Evolutionary conservation across 2,797 vertebrate genomes (phyloP).

Genomic region (Alauda arvensis): DNA sequence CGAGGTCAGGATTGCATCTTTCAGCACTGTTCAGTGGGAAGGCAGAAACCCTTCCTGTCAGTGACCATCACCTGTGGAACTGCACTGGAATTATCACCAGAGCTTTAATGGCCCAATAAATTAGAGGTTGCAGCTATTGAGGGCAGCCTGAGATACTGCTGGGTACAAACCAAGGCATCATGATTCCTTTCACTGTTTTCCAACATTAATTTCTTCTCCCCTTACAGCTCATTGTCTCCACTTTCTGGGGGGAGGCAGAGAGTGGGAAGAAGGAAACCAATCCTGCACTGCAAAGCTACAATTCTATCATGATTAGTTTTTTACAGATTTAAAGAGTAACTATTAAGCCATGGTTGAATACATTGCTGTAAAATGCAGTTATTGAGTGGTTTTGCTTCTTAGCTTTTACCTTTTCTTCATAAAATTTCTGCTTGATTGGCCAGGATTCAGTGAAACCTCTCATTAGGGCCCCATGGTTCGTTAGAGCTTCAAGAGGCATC

Average conservation of each 20-base stretch:
- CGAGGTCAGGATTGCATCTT: not conserved
- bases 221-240: not conserved
- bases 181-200: not conserved
- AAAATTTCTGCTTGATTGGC: conserved; percentile 60
- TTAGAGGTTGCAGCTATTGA: not conserved
- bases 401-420: conserved; percentile 56
- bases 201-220: not conserved
- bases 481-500: conserved; percentile 71
- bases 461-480: conserved; percentile 70
- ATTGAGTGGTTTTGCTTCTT: conserved; percentile 38
- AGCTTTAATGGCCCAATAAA: not conserved
- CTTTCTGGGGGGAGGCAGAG: not conserved
- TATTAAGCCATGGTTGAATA: not conserved
- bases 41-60: not conserved
- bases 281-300: not conserved
- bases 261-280: not conserved
- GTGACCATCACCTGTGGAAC: not conserved
- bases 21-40: not conserved
- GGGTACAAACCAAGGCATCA: not conserved
- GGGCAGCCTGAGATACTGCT: not conserved
- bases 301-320: not conserved
- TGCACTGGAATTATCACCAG: not conserved
- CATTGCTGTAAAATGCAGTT: conserved; percentile 30
- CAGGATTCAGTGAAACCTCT: conserved; percentile 67
- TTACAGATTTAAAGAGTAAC: not conserved